phyloP scores from a whole-genome alignment of 2,113 vertebrate species.

The Trematocara macrostoma region DNA sequence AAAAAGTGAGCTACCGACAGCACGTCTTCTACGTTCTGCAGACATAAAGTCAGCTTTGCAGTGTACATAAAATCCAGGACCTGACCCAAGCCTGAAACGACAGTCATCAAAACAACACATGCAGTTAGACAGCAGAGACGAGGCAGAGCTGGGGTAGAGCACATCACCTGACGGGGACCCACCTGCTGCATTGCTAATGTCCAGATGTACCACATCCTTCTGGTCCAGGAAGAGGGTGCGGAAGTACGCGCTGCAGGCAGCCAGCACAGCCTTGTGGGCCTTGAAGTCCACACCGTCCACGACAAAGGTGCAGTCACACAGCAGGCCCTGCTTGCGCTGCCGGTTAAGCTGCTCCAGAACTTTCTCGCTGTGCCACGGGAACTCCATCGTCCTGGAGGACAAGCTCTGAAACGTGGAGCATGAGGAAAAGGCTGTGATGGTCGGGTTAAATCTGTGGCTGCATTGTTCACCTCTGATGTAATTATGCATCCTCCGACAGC shows the following conservation, averaged over 20 bases:
- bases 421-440: not conserved
- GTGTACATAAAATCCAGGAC: conserved; percentile 99
- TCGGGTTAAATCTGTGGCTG: not conserved
- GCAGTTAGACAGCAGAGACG: not conserved
- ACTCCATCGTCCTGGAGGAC: conserved; percentile 82
- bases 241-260: conserved; percentile 94
- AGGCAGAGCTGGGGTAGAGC: not conserved
- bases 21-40: conserved; percentile 89
- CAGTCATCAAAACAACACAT: not conserved
- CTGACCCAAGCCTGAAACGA: conserved; percentile 83
- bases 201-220: conserved; percentile 95
- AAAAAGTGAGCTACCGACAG: conserved; percentile 89
- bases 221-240: conserved; percentile 93
- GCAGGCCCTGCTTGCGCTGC: conserved; percentile 87
- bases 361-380: conserved; percentile 91
- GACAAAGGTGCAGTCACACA: conserved; percentile 97
- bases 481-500: not conserved
- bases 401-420: not conserved
- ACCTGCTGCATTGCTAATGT: conserved; percentile 98
- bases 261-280: conserved; percentile 93
- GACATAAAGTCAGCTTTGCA: conserved; percentile 83
- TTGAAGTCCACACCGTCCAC: conserved; percentile 96
- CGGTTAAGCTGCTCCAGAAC: conserved; percentile 93
- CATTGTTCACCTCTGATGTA: not conserved
- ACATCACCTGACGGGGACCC: not conserved